A percentile compares a stretch with the other conserved stretches of the same genome.
Evolutionary conservation across 2,888 invertebrate species (phyloP).

Genomic region (Sinohyriopsis cumingii): DNA sequence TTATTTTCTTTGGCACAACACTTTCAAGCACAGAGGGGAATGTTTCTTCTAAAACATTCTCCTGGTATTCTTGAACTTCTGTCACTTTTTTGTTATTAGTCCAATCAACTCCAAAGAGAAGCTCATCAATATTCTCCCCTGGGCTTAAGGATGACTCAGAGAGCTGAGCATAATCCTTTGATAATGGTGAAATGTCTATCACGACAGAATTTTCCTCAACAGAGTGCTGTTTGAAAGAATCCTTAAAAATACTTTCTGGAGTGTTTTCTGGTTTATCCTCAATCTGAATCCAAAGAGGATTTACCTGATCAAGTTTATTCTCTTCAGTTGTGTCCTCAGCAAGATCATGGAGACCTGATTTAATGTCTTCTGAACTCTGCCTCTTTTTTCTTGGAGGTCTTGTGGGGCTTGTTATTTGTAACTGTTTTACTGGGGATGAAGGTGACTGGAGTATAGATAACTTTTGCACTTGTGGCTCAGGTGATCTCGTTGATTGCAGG

Average conservation of each 20-base stretch:
- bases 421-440: conserved; percentile 8
- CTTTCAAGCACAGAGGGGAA: conserved; percentile 1
- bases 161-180: no score
- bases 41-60: no score
- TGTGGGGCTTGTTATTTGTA: conserved; percentile 21
- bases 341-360: conserved; percentile 27
- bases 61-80: neutral
- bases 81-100: no score
- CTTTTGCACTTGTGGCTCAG: conserved; percentile 16
- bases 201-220: conserved; percentile 15
- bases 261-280: neutral
- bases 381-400: conserved; percentile 40
- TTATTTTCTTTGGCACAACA: conserved; percentile 1
- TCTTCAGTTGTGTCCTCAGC: no score
- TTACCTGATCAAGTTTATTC: no score
- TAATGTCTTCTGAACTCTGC: conserved; percentile 27
- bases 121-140: no score
- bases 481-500: conserved; percentile 14
- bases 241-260: no score
- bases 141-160: no score
- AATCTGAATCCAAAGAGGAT: no score
- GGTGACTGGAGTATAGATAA: neutral
- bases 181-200: no score
- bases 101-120: no score
- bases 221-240: conserved; percentile 1